Percentiles rank a stretch among this genome's conserved stretches.
Conservation (phyloP, 2,113 vertebrate species). For the Cynoglossus semilaevis region DNA sequence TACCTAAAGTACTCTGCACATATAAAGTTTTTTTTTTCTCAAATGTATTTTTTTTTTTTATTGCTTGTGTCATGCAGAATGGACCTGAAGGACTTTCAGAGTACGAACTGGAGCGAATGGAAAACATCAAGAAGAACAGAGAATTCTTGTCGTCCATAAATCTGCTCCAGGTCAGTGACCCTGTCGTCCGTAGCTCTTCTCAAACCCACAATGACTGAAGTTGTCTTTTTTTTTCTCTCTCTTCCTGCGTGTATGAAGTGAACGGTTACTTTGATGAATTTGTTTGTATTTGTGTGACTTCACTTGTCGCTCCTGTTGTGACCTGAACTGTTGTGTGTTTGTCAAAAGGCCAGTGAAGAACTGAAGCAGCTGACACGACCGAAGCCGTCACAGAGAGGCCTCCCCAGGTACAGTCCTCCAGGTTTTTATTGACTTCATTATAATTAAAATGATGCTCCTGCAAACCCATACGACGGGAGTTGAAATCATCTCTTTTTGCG, state of each 20-base stretch:
- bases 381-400: slow-evolving; percentile 49
- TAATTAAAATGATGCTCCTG: not conserved
- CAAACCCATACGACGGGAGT: not conserved
- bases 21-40: too few relatives aligned
- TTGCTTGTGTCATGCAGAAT: slow-evolving; percentile 33
- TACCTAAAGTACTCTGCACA: too few relatives aligned
- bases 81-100: slow-evolving; percentile 48
- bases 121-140: slow-evolving; percentile 72
- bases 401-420: slow-evolving; percentile 49
- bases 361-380: slow-evolving; percentile 43
- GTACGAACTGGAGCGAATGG: slow-evolving; percentile 72
- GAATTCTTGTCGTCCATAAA: slow-evolving; percentile 70
- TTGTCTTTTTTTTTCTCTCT: too few relatives aligned
- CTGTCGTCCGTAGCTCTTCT: too few relatives aligned
- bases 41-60: not conserved
- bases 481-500: too few relatives aligned
- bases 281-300: too few relatives aligned
- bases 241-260: too few relatives aligned
- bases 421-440: not conserved
- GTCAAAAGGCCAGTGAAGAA: slow-evolving; percentile 53
- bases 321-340: not conserved
- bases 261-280: too few relatives aligned
- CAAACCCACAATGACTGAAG: too few relatives aligned
- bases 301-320: not conserved
- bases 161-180: slow-evolving; percentile 57